phyloP scores from a whole-genome alignment of 2,113 vertebrate genomes.

The Melanerpes formicivorus region DNA sequence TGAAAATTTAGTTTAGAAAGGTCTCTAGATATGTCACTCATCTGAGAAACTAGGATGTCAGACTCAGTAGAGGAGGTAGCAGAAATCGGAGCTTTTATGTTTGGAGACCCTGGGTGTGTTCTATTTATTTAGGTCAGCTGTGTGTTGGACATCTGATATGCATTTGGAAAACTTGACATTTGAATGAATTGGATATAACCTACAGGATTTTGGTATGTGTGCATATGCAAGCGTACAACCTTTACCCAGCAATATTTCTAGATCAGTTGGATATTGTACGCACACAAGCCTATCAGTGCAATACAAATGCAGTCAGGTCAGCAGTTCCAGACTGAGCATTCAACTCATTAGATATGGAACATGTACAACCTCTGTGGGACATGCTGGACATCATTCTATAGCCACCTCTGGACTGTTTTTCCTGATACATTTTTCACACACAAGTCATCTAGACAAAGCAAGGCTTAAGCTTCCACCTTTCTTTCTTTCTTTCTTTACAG shows the following conservation, averaged over 20 bases:
- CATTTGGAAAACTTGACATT: neutral
- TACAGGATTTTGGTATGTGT: neutral
- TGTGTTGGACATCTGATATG: neutral
- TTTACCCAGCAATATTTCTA: neutral
- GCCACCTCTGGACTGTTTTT: neutral
- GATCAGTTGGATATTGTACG: neutral
- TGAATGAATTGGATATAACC: neutral
- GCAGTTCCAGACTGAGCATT: neutral
- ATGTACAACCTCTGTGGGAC: neutral
- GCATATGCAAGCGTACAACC: neutral
- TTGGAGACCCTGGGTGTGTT: neutral
- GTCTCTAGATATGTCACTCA: neutral
- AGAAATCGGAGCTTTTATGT: neutral
- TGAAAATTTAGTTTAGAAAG: neutral
- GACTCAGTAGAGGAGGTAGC: neutral
- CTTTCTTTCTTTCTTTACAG: constrained; percentile 70
- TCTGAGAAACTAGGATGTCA: neutral
- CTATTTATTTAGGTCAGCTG: neutral
- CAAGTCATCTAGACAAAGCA: constrained; percentile 13
- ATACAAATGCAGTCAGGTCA: neutral
- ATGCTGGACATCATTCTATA: neutral
- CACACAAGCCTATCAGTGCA: neutral
- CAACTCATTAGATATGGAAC: neutral
- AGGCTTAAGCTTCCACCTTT: constrained; percentile 67
- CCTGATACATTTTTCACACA: neutral